A percentile compares a stretch with the other conserved stretches of the same genome.
Evolutionary conservation across 2,797 vertebrate species (phyloP).

Genomic region (Anguilla pacifica): DNA sequence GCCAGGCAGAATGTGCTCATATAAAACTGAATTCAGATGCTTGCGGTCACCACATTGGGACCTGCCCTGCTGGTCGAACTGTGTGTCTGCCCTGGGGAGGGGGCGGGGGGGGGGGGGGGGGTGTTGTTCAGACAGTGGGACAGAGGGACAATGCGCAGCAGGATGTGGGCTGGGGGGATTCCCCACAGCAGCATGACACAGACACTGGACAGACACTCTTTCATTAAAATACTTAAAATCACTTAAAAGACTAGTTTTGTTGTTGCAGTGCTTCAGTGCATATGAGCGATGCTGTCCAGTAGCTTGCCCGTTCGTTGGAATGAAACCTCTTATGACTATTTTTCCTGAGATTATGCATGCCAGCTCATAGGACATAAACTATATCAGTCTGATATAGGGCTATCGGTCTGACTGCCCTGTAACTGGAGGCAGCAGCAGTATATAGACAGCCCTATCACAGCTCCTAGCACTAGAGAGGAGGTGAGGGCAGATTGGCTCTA

Average conservation of each 20-base stretch:
- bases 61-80: neutral
- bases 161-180: neutral
- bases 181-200: neutral
- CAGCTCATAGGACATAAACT: neutral
- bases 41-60: neutral
- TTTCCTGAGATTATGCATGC: neutral
- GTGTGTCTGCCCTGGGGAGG: neutral
- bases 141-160: neutral
- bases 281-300: neutral
- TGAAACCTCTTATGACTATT: neutral
- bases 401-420: neutral
- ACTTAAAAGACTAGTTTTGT: neutral
- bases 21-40: constrained; percentile 6
- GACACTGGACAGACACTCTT: neutral
- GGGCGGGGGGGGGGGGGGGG: no score
- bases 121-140: neutral
- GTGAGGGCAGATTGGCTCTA: neutral
- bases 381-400: neutral
- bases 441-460: neutral
- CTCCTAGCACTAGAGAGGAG: neutral
- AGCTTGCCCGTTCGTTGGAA: neutral
- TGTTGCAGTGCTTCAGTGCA: neutral
- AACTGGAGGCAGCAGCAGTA: neutral
- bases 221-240: constrained; percentile 10
- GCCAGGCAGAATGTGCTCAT: constrained; percentile 2